Evolutionary conservation across 2,888 invertebrate species (phyloP), one percentile per base, ranked within the genome.

Genomic region (Tortrix viridana): DNA sequence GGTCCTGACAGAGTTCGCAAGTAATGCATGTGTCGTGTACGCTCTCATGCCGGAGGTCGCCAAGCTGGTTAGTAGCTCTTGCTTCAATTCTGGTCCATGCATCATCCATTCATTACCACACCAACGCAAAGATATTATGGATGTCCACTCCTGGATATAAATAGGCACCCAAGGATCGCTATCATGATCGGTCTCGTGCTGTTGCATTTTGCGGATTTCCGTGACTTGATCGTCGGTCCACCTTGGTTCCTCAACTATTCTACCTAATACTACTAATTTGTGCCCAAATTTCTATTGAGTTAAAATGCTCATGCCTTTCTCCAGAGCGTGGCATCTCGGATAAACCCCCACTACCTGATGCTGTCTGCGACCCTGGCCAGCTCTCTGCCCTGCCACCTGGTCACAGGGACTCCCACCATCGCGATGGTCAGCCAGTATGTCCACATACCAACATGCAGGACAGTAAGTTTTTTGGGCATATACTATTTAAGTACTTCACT

Each of bases 331-430:
- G 26, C 68, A 3, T 74, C 79, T 53, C 72, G 74, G 12, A 67
- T 81, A 1, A 84, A 89, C 64, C 89, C 89, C 0, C 82, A 85
- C 54, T 86, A 79, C 64, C 69, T 86, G 66, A 86, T 89, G 88
- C 71, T 85, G 70, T 82, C 86, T 0, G 83, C 82, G 0, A 79
- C 82, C 0, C 71, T 88, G 2, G 72, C 83, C 12, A 74, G 77
- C 53, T 82, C 84, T 0, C 55, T 88, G 32, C 80, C 89, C 0
- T 88, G 86, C 74, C 88, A 87, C 67, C 48, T 88, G 43, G 73
- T 77, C 32, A 77, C 82, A 0, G 84, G 87, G 0, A 68, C 84
- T 0, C 82, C 89, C 0, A 79, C 75, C 3, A 80, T 88, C 60
- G 85, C 88, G 1, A 75, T 89, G 80, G 85, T 88, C 1, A 73